Conservation (phyloP, 2,113 vertebrate species). For the Cyphomyrus plagiostoma region DNA sequence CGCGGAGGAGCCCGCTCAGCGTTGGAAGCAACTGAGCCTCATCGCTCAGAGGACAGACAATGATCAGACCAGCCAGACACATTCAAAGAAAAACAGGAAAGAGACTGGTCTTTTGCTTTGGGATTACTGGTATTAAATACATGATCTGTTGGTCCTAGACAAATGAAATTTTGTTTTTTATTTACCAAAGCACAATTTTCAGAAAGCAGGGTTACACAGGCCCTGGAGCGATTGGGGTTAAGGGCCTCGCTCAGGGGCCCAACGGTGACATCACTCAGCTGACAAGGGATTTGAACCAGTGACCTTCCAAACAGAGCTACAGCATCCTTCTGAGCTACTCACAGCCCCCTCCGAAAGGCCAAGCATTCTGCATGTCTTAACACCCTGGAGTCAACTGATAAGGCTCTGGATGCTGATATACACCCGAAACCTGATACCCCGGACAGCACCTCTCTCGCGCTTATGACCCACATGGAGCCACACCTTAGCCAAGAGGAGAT, state of each 20-base stretch:
- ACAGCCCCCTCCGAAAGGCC: neutral
- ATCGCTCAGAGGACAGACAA: neutral
- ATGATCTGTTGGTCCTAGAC: neutral
- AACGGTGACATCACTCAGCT: neutral
- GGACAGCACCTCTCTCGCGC: neutral
- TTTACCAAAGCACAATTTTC: neutral
- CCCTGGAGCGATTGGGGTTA: neutral
- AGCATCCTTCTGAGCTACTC: neutral
- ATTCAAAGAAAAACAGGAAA: neutral
- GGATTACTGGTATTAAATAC: neutral
- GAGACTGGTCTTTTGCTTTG: neutral
- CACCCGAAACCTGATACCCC: neutral
- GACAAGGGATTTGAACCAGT: neutral
- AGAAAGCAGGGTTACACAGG: neutral
- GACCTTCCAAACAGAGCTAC: neutral
- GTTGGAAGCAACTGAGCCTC: neutral
- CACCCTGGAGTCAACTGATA: neutral
- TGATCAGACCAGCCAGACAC: neutral
- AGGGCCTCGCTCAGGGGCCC: neutral
- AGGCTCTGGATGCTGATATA: neutral
- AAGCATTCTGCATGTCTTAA: neutral
- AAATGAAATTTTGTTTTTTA: neutral
- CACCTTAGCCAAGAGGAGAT: neutral
- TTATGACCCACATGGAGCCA: neutral
- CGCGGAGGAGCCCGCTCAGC: neutral